These are phyloP conservation scores for Stichopus horrens DNA, from an alignment of 53 echinoderm and acorn worm species.

Conservation along the genomic window DNA sequence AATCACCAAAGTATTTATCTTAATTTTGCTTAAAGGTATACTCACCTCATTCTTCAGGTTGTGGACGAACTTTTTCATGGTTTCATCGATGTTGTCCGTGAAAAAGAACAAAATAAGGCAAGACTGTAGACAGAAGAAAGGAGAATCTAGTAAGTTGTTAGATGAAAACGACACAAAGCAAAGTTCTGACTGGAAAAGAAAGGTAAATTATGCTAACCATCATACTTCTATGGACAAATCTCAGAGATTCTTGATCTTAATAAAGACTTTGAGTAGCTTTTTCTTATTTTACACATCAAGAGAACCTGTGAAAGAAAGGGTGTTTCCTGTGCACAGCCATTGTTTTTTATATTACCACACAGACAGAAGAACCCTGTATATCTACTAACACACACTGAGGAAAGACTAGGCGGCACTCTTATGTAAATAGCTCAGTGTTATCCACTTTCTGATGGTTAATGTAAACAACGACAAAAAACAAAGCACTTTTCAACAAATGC, in stretches of 20 bases:
- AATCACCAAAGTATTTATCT: too few relatives aligned
- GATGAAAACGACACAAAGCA: neutral
- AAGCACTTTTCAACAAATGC: too few relatives aligned
- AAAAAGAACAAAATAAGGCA: conserved; percentile 26
- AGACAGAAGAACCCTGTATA: too few relatives aligned
- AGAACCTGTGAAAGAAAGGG: too few relatives aligned
- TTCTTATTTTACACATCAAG: too few relatives aligned
- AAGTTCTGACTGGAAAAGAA: neutral
- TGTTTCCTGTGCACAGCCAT: too few relatives aligned
- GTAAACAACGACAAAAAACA: too few relatives aligned
- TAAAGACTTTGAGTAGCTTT: neutral
- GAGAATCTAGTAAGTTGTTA: neutral
- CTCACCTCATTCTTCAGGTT: conserved; percentile 27
- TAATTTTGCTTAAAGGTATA: neutral
- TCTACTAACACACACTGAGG: too few relatives aligned
- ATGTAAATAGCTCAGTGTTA: too few relatives aligned
- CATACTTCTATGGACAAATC: neutral
- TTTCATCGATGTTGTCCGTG: conserved; percentile 12
- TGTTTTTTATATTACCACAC: too few relatives aligned
- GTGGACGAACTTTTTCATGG: conserved; percentile 12
- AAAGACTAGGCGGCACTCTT: too few relatives aligned
- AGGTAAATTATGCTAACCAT: neutral
- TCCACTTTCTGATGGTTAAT: too few relatives aligned
- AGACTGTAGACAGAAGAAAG: conserved; percentile 14
- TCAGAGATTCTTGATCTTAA: neutral